Base-by-base conservation (phyloP, 2,797 vertebrate genomes). In the Rhinichthys osculus region DNA sequence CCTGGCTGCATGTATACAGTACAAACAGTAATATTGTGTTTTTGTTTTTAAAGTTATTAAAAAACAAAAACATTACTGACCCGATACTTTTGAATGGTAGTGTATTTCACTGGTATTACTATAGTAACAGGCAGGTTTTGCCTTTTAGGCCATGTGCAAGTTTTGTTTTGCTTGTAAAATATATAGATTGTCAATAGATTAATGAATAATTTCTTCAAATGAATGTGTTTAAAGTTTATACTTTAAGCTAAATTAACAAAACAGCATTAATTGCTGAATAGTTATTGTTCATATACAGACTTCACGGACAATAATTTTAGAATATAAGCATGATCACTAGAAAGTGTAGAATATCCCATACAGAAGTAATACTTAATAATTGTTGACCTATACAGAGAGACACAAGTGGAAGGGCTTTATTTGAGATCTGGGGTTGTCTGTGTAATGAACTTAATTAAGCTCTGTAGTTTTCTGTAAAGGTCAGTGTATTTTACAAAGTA, bases 391-490 rank as follows among this genome's bases (percentile, higher is more conserved):
- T 33, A 57, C 11, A 47, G 33, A 69, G 50, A 27, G 38, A 80
- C 70, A 80, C 69, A 80, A 79, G 66, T 72, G 16, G 10, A 59
- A 8, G n/a, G 23, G 66, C 27, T 78, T 64, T 86, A 62, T 77
- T 77, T 86, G 81, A 83, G 35, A 72, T 83, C 50, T 71, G 72
- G 79, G 11, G 21, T 16, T 11, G 40, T 35, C 64, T 85, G 57
- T 79, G 73, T 81, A 47, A 47, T 77, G 71, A 76, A 84, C 50
- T 74, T 78, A 71, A 80, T 87, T 80, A 83, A 81, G n/a, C 67
- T 77, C 16, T 52, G 8, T 62, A 67, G 71, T 83, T 86, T 84
- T 72, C 52, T 85, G 66, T 83, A 84, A 87, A 86, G 86, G 88
- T 86, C 88, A 87, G 23, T 50, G 62, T 27, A 70, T 70, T 85